Evolutionary conservation across 2,888 invertebrate species (phyloP).

Genomic region (Drosophila atroscutellata): DNA sequence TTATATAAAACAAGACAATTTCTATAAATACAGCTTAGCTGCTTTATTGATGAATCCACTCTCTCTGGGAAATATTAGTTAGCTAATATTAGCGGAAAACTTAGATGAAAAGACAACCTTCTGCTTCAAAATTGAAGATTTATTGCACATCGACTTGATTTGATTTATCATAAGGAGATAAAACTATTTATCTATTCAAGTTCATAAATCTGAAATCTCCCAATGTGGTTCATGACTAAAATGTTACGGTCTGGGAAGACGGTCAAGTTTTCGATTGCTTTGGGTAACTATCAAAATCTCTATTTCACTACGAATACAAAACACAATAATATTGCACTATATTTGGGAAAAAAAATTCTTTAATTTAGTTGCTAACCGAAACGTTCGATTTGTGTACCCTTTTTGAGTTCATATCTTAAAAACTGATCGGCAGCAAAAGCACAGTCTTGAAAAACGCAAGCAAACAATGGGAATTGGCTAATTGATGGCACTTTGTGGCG

Average conservation of each 20-base stretch:
- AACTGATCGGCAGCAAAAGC: constrained; percentile 39
- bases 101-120: too few relatives aligned
- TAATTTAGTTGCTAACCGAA: background rate
- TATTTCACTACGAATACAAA: background rate
- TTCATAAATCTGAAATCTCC: background rate
- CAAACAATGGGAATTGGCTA: constrained; percentile 56
- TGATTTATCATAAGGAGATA: background rate
- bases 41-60: too few relatives aligned
- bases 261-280: background rate
- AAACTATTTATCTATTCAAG: background rate
- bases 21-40: background rate
- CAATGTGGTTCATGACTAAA: background rate
- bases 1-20: background rate
- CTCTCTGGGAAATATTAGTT: too few relatives aligned
- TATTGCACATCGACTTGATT: background rate
- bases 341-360: background rate
- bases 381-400: background rate
- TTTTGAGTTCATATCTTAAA: constrained; percentile 5
- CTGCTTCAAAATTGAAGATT: background rate
- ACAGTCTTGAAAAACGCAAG: constrained; percentile 18
- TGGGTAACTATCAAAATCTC: background rate
- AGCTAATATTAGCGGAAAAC: too few relatives aligned
- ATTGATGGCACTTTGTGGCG: constrained; percentile 63
- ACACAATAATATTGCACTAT: background rate
- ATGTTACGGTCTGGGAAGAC: background rate